These are phyloP conservation scores for Sparidentex hasta DNA, from an alignment of 2,797 vertebrate species.

Conservation along the genomic window DNA sequence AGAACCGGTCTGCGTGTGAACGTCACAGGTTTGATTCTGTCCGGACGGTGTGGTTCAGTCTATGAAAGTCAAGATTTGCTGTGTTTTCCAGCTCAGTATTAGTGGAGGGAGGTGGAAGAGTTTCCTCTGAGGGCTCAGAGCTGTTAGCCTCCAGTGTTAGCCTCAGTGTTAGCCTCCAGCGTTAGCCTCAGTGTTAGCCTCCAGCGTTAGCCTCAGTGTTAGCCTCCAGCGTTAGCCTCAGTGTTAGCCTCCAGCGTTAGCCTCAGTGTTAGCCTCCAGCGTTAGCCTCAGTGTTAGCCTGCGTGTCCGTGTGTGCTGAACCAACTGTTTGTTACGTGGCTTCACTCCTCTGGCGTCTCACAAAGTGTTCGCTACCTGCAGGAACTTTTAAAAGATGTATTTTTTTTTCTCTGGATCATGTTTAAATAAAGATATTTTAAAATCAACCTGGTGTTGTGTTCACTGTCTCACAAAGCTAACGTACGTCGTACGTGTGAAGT, in stretches of 20 bases:
- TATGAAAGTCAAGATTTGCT: not conserved
- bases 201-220: not conserved
- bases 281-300: not conserved
- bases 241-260: not conserved
- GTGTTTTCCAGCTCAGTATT: not conserved
- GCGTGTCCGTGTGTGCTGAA: conserved; percentile 42
- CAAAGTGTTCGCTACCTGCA: conserved; percentile 60
- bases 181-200: not conserved
- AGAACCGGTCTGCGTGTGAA: not conserved
- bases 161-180: not conserved
- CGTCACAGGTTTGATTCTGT: not conserved
- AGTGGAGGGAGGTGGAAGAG: not conserved
- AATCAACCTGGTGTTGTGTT: conserved; percentile 12
- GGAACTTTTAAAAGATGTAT: conserved; percentile 51
- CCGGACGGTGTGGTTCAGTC: too few species aligned
- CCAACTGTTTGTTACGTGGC: conserved; percentile 28
- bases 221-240: not conserved
- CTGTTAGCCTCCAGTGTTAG: not conserved
- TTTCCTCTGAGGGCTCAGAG: not conserved
- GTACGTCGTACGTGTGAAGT: too few species aligned
- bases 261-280: not conserved
- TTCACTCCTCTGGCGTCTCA: conserved; percentile 38
- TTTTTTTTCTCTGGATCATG: conserved; percentile 62
- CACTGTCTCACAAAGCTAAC: not conserved
- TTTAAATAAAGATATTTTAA: conserved; percentile 86